These are phyloP conservation scores for Apotomis capreana DNA, from an alignment of 2,888 invertebrate species.

Conservation along the genomic window DNA sequence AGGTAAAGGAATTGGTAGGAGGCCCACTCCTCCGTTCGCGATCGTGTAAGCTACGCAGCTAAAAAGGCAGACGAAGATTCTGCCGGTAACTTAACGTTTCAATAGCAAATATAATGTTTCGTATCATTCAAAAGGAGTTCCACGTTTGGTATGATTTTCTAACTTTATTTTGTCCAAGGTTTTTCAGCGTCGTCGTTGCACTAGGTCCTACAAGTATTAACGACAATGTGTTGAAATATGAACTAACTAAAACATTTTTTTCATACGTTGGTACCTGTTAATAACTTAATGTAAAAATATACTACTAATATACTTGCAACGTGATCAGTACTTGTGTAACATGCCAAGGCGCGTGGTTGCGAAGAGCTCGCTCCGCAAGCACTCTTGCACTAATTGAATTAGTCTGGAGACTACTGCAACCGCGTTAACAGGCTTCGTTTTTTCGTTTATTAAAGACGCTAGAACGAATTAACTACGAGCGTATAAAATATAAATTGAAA, in stretches of 20 bases:
- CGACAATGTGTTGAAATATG: too few relatives aligned
- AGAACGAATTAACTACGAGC: background rate
- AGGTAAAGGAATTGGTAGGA: too few relatives aligned
- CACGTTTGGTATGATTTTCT: too few relatives aligned
- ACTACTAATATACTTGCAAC: background rate
- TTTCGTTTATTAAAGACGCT: constrained; percentile 2
- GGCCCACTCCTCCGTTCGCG: too few relatives aligned
- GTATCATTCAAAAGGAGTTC: too few relatives aligned
- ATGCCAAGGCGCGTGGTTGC: background rate
- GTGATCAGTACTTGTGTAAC: background rate
- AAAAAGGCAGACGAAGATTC: too few relatives aligned
- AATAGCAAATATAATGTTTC: too few relatives aligned
- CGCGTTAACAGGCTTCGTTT: constrained; percentile 8
- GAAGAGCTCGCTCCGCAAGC: background rate
- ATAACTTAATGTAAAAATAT: background rate
- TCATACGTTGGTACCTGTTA: background rate
- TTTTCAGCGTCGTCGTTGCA: too few relatives aligned
- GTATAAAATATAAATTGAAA: background rate
- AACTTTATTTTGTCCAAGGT: too few relatives aligned
- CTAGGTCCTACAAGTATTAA: too few relatives aligned
- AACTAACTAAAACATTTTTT: background rate
- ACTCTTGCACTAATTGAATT: constrained; percentile 13
- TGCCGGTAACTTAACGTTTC: too few relatives aligned
- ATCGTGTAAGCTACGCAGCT: too few relatives aligned
- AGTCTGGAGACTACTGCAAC: background rate